Evolutionary conservation across 2,797 vertebrate species (phyloP).

Genomic region (Buceros bicornis): DNA sequence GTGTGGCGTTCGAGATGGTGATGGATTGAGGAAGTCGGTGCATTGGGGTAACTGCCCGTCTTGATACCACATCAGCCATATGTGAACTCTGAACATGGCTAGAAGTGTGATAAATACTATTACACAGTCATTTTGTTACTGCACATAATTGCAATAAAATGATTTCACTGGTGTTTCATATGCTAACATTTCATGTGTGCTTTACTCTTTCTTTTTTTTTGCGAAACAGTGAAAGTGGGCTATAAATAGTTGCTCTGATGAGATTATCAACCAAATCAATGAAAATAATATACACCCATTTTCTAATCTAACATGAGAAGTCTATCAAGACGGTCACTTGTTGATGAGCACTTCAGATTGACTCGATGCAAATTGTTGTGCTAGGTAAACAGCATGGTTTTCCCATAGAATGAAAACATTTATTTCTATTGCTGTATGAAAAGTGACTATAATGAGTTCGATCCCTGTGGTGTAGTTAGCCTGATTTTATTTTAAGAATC

Average conservation of each 20-base stretch:
- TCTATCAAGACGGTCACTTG: neutral
- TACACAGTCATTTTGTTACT: neutral
- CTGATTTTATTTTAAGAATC: neutral
- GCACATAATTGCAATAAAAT: neutral
- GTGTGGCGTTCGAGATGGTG: rapidly evolving
- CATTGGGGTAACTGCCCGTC: rapidly evolving
- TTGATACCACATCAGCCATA: neutral
- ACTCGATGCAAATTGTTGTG: neutral
- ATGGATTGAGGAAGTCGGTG: rapidly evolving
- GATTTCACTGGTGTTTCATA: neutral
- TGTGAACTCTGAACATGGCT: rapidly evolving
- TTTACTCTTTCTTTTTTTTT: neutral
- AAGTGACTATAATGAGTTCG: neutral
- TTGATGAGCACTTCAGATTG: neutral
- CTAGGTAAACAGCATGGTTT: neutral
- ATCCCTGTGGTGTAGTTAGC: neutral
- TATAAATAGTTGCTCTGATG: neutral
- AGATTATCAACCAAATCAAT: neutral
- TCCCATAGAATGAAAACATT: neutral
- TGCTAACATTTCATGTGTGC: rapidly evolving
- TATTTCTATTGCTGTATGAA: neutral
- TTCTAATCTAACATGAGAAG: neutral
- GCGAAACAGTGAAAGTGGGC: neutral
- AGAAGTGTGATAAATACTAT: neutral
- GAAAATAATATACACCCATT: rapidly evolving